phyloP scores from a whole-genome alignment of 2,113 vertebrate species.

The Nerophis ophidion region DNA sequence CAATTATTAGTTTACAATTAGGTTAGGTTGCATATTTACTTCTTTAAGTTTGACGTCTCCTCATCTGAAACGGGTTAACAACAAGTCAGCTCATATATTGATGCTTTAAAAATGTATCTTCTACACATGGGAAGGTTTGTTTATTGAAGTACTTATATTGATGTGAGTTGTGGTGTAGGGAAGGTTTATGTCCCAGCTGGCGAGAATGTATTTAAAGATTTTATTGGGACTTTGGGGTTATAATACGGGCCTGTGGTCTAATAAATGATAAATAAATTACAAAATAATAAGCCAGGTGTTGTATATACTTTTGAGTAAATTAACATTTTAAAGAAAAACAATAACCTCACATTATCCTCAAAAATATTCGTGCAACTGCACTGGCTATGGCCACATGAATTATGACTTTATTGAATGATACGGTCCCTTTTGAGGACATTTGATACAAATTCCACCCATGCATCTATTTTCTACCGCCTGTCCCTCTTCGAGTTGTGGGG shows the following conservation, averaged over 20 bases:
- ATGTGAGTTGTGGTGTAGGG: background rate
- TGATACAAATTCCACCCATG: slow-evolving; percentile 2
- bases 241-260: background rate
- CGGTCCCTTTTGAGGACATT: slow-evolving; percentile 13
- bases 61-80: background rate
- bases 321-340: background rate
- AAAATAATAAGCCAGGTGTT: background rate
- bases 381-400: background rate
- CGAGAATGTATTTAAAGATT: background rate
- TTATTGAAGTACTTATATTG: background rate
- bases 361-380: slow-evolving; percentile 5
- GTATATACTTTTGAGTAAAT: background rate
- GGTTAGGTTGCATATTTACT: no score
- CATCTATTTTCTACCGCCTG: no score
- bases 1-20: no score
- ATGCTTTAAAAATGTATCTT: background rate
- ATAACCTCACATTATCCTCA: background rate
- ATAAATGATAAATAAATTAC: background rate
- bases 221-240: background rate
- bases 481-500: no score
- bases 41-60: no score
- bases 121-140: background rate
- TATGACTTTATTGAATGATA: slow-evolving; percentile 18
- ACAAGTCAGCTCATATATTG: background rate
- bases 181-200: background rate